Conservation (phyloP, 2,113 vertebrate genomes). For the Anarrhichthys ocellatus region DNA sequence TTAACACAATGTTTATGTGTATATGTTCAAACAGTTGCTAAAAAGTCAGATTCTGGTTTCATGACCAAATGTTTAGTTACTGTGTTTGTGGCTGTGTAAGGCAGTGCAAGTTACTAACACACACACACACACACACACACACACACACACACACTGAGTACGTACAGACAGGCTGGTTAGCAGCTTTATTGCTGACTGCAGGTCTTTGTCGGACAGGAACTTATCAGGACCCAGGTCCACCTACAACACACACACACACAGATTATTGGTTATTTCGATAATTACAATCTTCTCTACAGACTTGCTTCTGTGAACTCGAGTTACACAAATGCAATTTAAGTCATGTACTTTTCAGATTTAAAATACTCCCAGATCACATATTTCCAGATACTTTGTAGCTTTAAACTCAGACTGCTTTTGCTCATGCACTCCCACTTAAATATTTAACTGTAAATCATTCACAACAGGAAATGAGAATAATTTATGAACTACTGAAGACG, state of each 20-base stretch:
- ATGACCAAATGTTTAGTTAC: background rate
- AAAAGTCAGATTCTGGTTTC: too few relatives aligned
- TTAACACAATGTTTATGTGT: too few relatives aligned
- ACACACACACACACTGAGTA: conserved; percentile 46
- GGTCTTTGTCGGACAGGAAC: conserved; percentile 95
- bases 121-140: background rate
- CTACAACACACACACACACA: conserved; percentile 75
- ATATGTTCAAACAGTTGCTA: background rate
- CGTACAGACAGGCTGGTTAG: conserved; percentile 90
- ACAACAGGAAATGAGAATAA: too few relatives aligned
- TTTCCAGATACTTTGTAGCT: background rate
- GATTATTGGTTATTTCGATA: background rate
- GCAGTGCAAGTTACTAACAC: background rate
- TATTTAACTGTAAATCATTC: background rate
- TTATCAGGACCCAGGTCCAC: conserved; percentile 97
- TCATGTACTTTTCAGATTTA: background rate
- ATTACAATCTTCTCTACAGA: too few relatives aligned
- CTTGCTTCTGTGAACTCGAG: background rate
- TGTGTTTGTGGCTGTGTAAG: background rate
- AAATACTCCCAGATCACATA: background rate
- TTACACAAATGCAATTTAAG: background rate
- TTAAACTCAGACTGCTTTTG: background rate
- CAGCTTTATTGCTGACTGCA: conserved; percentile 93
- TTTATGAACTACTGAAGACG: too few relatives aligned
- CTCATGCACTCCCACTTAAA: background rate